Evolutionary conservation across 2,113 vertebrate species (phyloP), one percentile per base, ranked within the genome.

Genomic region (Prietella phreatophila): DNA sequence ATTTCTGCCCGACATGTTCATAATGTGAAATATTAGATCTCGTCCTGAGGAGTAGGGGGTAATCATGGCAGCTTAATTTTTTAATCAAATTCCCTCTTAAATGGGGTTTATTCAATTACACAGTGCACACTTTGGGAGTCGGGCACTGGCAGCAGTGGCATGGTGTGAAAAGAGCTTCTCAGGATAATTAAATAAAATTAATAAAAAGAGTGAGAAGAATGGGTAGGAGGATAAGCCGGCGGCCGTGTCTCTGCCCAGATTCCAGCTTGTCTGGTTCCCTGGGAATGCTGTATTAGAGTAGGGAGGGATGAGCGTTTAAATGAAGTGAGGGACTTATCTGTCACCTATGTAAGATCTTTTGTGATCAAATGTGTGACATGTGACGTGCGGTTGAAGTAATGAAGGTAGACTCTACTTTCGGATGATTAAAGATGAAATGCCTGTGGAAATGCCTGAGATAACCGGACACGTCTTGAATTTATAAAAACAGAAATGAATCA

Each of bases 41-140:
- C 93, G 92, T 94, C 91, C 93, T 92, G 86, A 92, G 92, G 91
- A 86, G 94, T 89, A 93, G 88, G 90, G 92, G 91, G 91, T 93
- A 93, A 95, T 95, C 94, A 94, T 92, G 93, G 94, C 90, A 94
- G 94, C 94, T 95, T 95, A 94, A 95, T 96, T 96, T 95, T 96
- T 96, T 95, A 95, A 95, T 96, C 94, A 95, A 95, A 93, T 94
- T 93, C 92, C 89, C 93, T 92, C 93, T 93, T 95, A 95, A 96
- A 95, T 94, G 91, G 94, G 93, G 92, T 93, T 96, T 96, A 96
- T 96, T 96, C 95, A 96, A 96, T 96, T 96, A 96, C 94, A 95
- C 93, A 93, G 93, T 93, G 93, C 91, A 94, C 94, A 94, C 93
- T 92, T 91, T 93, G 95, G 95, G 95, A 94, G 93, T 92, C 90